Base-by-base conservation (phyloP, 2,113 vertebrate species). In the Rhizomys pruinosus region DNA sequence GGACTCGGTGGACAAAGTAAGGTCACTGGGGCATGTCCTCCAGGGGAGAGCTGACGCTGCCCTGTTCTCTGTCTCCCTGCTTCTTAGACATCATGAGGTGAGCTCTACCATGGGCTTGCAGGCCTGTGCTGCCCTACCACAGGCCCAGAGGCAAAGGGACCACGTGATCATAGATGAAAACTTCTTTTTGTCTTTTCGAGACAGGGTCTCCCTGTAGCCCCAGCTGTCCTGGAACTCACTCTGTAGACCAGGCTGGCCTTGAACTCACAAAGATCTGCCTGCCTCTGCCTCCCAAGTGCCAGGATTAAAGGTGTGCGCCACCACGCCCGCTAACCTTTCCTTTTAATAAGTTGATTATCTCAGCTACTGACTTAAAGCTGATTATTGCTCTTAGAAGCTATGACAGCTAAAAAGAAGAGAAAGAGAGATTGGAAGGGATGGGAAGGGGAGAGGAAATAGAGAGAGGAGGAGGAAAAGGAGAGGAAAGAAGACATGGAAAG, bases 341-440 rank as follows among this genome's bases (percentile, higher is more conserved):
- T 42, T 37, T 25, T 20, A 17, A 10, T 10, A 47, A 13, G 37
- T 17, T 11, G 2, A 52, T 68, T 66, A 17, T 52, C 63, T 68
- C 79, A 81, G 8, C 29, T 61, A 34, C 29, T 81, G 76, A 52
- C 23, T 4, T 17, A 44, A 72, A 81, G 7, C 32, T 73, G 42
- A 66, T n/a, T 74, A 64, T 32, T 29, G 2, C 17, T 39, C n/a
- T 84, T 19, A 90, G 74, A 77, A 59, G 69, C 57, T 74, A 16
- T 37, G 42, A 89, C 52, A 20, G 4, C 19, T 34, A 44, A 68
- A 39, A 22, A 84, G 32, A 17, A 39, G 64, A 39, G 10, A 29
- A 42, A 5, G n/a, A 61, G 6, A 39, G 20, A 3, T 13, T 5
- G 34, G 20, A 22, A 19, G 15, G 9, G 13, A 0, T 7, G 8